phyloP scores from a whole-genome alignment of 2,888 invertebrate genomes.

The Ligdia adustata region DNA sequence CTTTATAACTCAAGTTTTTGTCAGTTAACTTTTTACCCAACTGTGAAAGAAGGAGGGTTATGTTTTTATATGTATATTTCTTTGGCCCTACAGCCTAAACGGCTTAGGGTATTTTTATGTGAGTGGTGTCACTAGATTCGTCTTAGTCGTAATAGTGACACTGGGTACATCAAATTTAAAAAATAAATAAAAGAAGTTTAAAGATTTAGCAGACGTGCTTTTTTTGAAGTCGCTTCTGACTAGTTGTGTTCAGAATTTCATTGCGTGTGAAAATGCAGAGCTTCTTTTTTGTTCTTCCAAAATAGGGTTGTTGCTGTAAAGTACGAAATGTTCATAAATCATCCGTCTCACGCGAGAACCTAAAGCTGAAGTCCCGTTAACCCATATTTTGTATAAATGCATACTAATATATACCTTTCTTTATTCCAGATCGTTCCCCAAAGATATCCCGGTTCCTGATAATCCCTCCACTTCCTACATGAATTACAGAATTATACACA shows the following conservation, averaged over 20 bases:
- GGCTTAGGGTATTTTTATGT: too few species aligned
- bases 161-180: too few species aligned
- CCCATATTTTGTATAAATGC: slow-evolving; percentile 7
- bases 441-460: slow-evolving; percentile 12
- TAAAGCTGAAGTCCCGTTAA: background rate
- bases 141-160: too few species aligned
- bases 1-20: too few species aligned
- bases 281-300: background rate
- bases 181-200: too few species aligned
- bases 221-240: too few species aligned
- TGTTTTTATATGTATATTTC: too few species aligned
- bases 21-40: too few species aligned
- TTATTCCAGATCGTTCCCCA: slow-evolving; percentile 14
- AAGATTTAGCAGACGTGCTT: too few species aligned
- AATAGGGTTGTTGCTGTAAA: slow-evolving; percentile 1
- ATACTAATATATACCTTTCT: slow-evolving; percentile 10
- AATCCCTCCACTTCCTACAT: background rate
- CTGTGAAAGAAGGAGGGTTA: too few species aligned
- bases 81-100: too few species aligned
- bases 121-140: too few species aligned
- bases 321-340: slow-evolving; percentile 6
- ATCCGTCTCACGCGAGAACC: background rate
- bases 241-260: background rate
- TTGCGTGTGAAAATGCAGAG: slow-evolving; percentile 1
- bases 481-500: slow-evolving; percentile 8